phyloP scores from a whole-genome alignment of 2,888 invertebrate species.

The Pyrocoelia pectoralis region DNA sequence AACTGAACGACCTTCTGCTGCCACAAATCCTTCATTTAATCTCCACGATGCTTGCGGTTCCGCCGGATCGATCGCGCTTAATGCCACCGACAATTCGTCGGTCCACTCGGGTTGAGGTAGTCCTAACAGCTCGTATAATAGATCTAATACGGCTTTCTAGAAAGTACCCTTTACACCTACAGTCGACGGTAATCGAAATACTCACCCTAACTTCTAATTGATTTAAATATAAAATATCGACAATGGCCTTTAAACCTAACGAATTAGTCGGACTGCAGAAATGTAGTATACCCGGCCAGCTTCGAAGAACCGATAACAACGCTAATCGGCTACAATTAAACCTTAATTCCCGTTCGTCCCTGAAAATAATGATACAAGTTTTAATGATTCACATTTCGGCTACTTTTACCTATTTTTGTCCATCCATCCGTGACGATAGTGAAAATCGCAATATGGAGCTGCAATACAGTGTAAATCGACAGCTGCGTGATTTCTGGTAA shows the following conservation, averaged over 20 bases:
- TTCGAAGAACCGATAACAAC: conserved; percentile 83
- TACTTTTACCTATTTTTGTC: conserved; percentile 71
- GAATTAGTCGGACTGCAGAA: conserved; percentile 82
- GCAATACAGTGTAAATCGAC: conserved; percentile 87
- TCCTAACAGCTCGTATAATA: conserved; percentile 89
- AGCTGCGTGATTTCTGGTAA: conserved; percentile 76
- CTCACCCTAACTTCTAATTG: conserved; percentile 86
- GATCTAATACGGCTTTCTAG: conserved; percentile 90
- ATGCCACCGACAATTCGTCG: conserved; percentile 87
- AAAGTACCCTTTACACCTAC: conserved; percentile 39
- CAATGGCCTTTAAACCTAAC: conserved; percentile 79
- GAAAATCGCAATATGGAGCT: conserved; percentile 94
- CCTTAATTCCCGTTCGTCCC: conserved; percentile 80
- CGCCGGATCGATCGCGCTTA: conserved; percentile 88
- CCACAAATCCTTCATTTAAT: conserved; percentile 93
- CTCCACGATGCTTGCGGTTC: conserved; percentile 87
- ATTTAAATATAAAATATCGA: conserved; percentile 84
- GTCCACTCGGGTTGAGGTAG: conserved; percentile 92
- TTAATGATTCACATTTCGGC: neutral
- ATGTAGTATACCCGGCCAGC: conserved; percentile 91
- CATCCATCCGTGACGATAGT: conserved; percentile 75
- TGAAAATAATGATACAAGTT: conserved; percentile 47
- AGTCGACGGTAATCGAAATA: neutral
- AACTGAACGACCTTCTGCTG: conserved; percentile 86
- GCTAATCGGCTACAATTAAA: conserved; percentile 88